Conservation (phyloP, 2,888 invertebrate species). For the Drepana falcataria region DNA sequence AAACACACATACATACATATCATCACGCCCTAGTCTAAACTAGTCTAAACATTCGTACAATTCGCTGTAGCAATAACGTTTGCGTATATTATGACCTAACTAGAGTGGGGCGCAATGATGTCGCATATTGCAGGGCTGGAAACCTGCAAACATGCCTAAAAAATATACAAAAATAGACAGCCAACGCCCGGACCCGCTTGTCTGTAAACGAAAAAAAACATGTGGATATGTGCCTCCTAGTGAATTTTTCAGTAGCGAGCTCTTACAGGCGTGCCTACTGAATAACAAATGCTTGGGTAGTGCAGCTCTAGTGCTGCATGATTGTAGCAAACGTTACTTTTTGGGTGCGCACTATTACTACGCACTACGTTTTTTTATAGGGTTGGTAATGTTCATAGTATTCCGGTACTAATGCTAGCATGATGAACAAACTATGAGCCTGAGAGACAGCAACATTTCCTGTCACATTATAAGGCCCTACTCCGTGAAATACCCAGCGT, state of each 20-base stretch:
- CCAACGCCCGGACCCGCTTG: slow-evolving; percentile 32
- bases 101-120: not conserved
- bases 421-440: too few relatives aligned
- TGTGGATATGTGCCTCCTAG: slow-evolving; percentile 11
- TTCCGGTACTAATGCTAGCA: too few relatives aligned
- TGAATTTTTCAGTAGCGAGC: slow-evolving; percentile 28
- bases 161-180: slow-evolving; percentile 32
- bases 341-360: not conserved
- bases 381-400: not conserved
- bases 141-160: slow-evolving; percentile 21
- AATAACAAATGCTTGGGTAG: slow-evolving; percentile 46
- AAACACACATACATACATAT: too few relatives aligned
- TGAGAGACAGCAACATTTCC: too few relatives aligned
- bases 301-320: slow-evolving; percentile 20
- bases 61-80: too few relatives aligned
- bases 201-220: slow-evolving; percentile 10
- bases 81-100: too few relatives aligned
- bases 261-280: slow-evolving; percentile 33
- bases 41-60: too few relatives aligned
- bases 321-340: slow-evolving; percentile 12
- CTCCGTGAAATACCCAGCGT: too few relatives aligned
- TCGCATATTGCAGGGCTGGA: slow-evolving; percentile 8
- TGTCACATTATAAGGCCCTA: too few relatives aligned
- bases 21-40: too few relatives aligned
- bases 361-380: not conserved